Conservation (phyloP, 1,140 invertebrate genomes). For the Drosophila nebulosa region DNA sequence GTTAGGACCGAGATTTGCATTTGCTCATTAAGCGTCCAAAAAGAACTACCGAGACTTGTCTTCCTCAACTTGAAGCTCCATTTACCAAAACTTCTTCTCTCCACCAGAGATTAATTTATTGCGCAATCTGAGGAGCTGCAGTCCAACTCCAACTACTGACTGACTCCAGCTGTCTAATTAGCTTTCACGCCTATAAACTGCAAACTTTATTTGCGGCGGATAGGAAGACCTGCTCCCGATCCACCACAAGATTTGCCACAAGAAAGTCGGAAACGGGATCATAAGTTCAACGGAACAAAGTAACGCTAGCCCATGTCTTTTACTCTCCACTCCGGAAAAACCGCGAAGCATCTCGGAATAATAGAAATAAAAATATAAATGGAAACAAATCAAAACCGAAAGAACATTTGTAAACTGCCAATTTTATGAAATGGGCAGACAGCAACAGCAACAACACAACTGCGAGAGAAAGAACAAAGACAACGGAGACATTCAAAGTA, state of each 20-base stretch:
- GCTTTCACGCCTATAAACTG: conserved; percentile 70
- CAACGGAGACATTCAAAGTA: conserved; percentile 56
- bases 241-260: conserved; percentile 51
- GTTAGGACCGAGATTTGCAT: conserved; percentile 40
- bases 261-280: conserved; percentile 41
- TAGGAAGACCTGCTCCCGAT: conserved; percentile 37
- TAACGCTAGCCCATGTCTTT: conserved; percentile 41
- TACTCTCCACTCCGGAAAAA: conserved; percentile 17
- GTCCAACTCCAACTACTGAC: conserved; percentile 30
- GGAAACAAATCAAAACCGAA: conserved; percentile 67
- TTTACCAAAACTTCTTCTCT: neutral
- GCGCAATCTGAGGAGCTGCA: conserved; percentile 35
- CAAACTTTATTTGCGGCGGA: conserved; percentile 64
- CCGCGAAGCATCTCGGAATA: conserved; percentile 17
- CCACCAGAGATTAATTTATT: conserved; percentile 54
- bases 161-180: conserved; percentile 62
- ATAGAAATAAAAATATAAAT: conserved; percentile 18
- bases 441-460: conserved; percentile 38
- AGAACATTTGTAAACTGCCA: conserved; percentile 77
- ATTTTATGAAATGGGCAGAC: conserved; percentile 74
- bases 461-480: conserved; percentile 6
- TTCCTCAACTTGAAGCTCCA: too few species aligned
- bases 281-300: conserved; percentile 64
- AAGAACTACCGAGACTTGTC: neutral
- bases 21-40: conserved; percentile 48